Conservation (phyloP, 1,140 invertebrate species). For the Harpegnathos saltator region DNA sequence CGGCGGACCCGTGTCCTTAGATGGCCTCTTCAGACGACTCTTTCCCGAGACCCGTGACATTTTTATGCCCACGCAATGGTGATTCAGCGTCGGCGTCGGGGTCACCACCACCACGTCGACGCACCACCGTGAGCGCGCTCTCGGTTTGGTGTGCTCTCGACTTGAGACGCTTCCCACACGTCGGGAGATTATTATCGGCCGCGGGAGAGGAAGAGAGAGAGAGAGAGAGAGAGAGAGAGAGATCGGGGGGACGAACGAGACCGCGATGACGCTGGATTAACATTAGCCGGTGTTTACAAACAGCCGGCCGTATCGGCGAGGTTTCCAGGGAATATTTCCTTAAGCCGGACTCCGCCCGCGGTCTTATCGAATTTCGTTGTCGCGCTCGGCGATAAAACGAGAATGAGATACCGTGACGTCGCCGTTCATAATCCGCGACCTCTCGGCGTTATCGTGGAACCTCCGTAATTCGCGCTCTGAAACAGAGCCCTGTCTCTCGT, state of each 20-base stretch:
- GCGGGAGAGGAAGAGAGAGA: neutral
- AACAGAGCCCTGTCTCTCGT: neutral
- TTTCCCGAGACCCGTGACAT: conserved; percentile 18
- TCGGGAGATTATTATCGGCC: neutral
- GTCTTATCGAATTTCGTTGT: conserved; percentile 6
- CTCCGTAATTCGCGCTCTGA: neutral
- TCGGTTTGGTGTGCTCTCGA: neutral
- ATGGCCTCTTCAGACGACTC: conserved; percentile 40
- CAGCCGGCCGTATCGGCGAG: neutral
- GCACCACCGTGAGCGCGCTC: neutral
- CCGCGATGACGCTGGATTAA: neutral
- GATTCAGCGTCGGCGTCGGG: conserved; percentile 24
- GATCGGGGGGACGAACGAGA: neutral
- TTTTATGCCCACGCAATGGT: conserved; percentile 39
- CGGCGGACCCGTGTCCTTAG: conserved; percentile 23
- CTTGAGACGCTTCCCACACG: neutral
- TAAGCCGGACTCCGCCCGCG: too few species aligned
- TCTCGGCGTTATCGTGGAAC: neutral
- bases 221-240: neutral
- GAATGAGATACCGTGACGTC: neutral
- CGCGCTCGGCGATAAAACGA: neutral
- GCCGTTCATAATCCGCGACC: conserved; percentile 33
- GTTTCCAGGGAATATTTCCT: neutral
- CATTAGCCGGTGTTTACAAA: conserved; percentile 27
- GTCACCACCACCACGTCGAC: neutral